A percentile compares a stretch with the other conserved stretches of the same genome.
phyloP scores from a whole-genome alignment of 2,797 vertebrate genomes.

The Pseudopleuronectes americanus region DNA sequence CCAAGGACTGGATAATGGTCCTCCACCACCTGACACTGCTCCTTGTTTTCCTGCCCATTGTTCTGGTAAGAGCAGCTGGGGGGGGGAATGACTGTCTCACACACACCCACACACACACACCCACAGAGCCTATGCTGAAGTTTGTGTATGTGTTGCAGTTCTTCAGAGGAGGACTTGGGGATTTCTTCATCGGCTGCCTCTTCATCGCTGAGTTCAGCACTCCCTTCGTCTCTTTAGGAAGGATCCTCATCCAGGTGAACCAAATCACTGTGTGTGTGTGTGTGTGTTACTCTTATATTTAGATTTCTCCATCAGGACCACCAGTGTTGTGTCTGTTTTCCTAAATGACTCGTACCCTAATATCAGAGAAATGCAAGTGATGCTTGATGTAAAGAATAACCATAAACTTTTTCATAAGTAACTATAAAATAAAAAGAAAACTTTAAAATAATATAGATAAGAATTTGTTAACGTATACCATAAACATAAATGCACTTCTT shows the following conservation, averaged over 20 bases:
- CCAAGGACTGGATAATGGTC: constrained; percentile 86
- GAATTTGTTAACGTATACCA: too few species aligned
- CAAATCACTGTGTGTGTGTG: too few species aligned
- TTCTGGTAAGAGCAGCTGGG: constrained; percentile 80
- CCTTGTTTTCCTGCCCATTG: constrained; percentile 85
- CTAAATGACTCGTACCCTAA: neutral
- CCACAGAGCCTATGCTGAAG: neutral
- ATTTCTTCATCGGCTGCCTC: constrained; percentile 92
- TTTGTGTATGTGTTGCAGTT: constrained; percentile 74
- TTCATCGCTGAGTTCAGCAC: constrained; percentile 91
- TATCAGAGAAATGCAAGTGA: too few species aligned
- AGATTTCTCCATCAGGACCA: neutral
- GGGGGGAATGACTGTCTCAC: constrained; percentile 47
- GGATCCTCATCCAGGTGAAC: constrained; percentile 89
- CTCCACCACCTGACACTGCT: constrained; percentile 88
- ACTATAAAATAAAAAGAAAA: too few species aligned
- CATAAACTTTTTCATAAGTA: too few species aligned
- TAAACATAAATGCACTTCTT: too few species aligned
- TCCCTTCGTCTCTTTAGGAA: constrained; percentile 87
- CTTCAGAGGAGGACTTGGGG: constrained; percentile 87
- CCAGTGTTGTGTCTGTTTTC: neutral
- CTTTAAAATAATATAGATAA: too few species aligned
- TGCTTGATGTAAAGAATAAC: too few species aligned
- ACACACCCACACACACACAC: constrained; percentile 1
- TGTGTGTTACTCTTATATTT: too few species aligned